Percentiles rank a stretch among this genome's conserved stretches.
phyloP scores from a whole-genome alignment of 1,140 invertebrate genomes.

The Monomorium pharaonis region DNA sequence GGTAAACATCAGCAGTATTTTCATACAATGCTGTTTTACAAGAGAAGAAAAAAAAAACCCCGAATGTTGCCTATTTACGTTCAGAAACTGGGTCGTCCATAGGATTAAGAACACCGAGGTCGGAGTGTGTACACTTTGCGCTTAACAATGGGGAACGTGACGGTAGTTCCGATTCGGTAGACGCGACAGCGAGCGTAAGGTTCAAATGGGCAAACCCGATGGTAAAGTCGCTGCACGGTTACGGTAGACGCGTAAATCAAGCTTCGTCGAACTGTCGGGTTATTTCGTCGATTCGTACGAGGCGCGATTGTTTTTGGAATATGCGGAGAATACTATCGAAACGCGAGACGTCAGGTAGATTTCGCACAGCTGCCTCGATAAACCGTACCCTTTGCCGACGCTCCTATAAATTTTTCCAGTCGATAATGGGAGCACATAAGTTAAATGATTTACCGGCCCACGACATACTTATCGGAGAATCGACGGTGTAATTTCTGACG shows the following conservation, averaged over 20 bases:
- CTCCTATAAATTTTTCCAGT: conserved; percentile 33
- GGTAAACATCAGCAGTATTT: background rate
- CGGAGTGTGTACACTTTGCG: conserved; percentile 6
- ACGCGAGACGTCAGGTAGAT: conserved; percentile 35
- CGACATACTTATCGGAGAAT: conserved; percentile 39
- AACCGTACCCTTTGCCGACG: background rate
- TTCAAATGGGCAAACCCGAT: background rate
- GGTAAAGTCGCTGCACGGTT: conserved; percentile 7
- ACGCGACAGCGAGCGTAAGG: conserved; percentile 26
- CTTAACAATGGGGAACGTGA: conserved; percentile 30
- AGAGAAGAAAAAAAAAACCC: background rate
- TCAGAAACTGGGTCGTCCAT: conserved; percentile 1
- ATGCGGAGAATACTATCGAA: background rate
- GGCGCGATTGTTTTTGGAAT: conserved; percentile 20
- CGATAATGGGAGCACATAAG: conserved; percentile 52
- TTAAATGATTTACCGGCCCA: conserved; percentile 46
- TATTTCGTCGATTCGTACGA: conserved; percentile 42
- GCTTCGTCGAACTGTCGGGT: background rate
- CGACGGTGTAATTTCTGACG: conserved; percentile 34
- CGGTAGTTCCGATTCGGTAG: conserved; percentile 10
- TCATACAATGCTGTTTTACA: background rate
- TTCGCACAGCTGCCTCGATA: conserved; percentile 37
- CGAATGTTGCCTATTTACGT: background rate
- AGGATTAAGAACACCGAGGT: conserved; percentile 13
- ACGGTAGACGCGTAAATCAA: conserved; percentile 25